Percentiles rank a stretch among this genome's conserved stretches.
phyloP scores from a whole-genome alignment of 1,140 invertebrate genomes.

The Cepaea nemoralis region DNA sequence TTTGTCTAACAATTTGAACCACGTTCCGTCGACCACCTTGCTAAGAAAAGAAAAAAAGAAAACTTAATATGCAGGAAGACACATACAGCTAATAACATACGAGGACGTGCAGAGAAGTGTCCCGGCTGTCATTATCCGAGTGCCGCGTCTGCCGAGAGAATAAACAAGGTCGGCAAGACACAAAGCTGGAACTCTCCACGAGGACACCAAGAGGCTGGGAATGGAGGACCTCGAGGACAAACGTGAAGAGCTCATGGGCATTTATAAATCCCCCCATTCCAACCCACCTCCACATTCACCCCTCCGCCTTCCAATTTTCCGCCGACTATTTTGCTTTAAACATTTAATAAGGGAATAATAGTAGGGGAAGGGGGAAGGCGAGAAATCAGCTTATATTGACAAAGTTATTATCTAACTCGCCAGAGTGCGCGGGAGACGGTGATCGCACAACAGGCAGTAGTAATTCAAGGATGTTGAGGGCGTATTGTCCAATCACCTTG shows the following conservation, averaged over 20 bases:
- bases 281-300: no score
- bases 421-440: neutral
- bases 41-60: no score
- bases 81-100: neutral
- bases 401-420: neutral
- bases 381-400: slow-evolving; percentile 6
- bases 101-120: neutral
- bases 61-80: neutral
- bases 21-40: neutral
- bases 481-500: neutral
- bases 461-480: neutral
- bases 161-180: neutral
- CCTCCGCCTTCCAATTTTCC: neutral
- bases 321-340: neutral
- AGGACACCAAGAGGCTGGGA: neutral
- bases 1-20: neutral
- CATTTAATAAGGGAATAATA: neutral
- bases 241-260: neutral
- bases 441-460: neutral
- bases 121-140: neutral
- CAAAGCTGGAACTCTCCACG: neutral
- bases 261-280: neutral
- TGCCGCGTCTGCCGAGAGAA: neutral
- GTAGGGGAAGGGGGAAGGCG: neutral
- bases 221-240: neutral